Percentiles rank a stretch among this genome's conserved stretches.
Evolutionary conservation across 2,888 invertebrate genomes (phyloP).

Genomic region (Noctua janthina): DNA sequence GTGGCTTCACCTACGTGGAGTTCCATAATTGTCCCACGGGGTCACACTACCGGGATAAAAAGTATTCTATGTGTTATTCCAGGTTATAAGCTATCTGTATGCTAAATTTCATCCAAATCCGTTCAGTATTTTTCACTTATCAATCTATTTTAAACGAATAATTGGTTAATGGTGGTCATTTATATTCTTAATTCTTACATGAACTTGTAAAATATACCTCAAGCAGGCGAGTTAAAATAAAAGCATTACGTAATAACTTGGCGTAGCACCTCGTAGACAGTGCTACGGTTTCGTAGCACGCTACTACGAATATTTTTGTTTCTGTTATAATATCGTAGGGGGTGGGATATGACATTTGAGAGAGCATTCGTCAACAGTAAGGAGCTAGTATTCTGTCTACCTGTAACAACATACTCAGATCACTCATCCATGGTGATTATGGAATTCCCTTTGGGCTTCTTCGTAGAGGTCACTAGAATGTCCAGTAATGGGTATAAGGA

Average conservation of each 20-base stretch:
- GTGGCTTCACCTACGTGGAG: no score
- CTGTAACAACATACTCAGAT: neutral
- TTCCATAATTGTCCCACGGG: no score
- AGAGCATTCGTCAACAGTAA: neutral
- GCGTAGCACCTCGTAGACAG: conserved; percentile 38
- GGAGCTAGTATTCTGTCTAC: neutral
- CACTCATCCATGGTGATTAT: neutral
- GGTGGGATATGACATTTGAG: no score
- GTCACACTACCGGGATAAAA: no score
- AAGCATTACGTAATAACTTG: neutral
- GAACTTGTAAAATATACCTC: neutral
- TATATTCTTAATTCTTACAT: no score
- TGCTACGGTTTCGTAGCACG: conserved; percentile 37
- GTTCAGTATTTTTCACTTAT: no score
- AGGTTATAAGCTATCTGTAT: no score
- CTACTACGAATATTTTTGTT: conserved; percentile 4
- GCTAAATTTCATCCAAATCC: no score
- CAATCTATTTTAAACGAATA: no score
- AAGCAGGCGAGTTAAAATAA: neutral
- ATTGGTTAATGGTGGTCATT: no score
- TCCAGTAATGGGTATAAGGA: neutral
- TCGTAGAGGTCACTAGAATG: neutral
- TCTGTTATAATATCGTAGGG: neutral
- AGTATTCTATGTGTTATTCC: no score
- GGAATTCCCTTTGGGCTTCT: neutral